Evolutionary conservation across 2,888 invertebrate species (phyloP), one percentile per base, ranked within the genome.

Genomic region (Lordiphosa fenestrarum): DNA sequence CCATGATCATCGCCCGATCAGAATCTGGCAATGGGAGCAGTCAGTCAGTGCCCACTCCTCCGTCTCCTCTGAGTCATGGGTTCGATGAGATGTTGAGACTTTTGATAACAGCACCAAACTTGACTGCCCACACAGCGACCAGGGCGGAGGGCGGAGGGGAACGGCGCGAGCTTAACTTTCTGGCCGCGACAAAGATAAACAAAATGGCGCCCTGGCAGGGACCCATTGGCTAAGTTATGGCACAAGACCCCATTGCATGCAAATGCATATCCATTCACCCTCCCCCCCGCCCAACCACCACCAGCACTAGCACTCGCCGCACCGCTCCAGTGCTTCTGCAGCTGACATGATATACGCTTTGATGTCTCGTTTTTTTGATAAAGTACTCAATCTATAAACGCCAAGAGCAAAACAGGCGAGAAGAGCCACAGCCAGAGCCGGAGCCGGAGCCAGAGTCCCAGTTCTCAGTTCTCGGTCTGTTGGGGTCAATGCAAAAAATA

Each of bases 361-460:
- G 76, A 76, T 76, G 76, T 76, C 76, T 76, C 76, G 82, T 78
- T 76, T 76, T 84, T 81, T 81, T 81, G 74, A 83, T 81, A 81
- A 39, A 46, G 25, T 40, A 40, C 50, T 13, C 57, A 30, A 42
- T 30, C 42, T 84, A 84, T 84, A 52, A 41, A 49, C 15, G 50
- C 42, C 19, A 13, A 37, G 21, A 40, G 21, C 38, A 38, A 49
- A 39, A 19, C 15, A 41, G 6, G 19, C 40, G 35, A n/a, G 19
- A 6, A 42, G 6, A 65, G 71, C 73, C 66, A 40, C 33, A 47
- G 48, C 49, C 44, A 61, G 40, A 48, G 54, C 53, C 39, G 6
- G 6, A 25, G 25, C 25, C 25, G 6, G 6, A 25, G 25, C 25
- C 25, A 6, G 25, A 25, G 25, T 25, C 48, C 13, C 48, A 53